These are phyloP conservation scores for Patella depressa DNA, from an alignment of 2,888 invertebrate genomes.

Conservation along the genomic window DNA sequence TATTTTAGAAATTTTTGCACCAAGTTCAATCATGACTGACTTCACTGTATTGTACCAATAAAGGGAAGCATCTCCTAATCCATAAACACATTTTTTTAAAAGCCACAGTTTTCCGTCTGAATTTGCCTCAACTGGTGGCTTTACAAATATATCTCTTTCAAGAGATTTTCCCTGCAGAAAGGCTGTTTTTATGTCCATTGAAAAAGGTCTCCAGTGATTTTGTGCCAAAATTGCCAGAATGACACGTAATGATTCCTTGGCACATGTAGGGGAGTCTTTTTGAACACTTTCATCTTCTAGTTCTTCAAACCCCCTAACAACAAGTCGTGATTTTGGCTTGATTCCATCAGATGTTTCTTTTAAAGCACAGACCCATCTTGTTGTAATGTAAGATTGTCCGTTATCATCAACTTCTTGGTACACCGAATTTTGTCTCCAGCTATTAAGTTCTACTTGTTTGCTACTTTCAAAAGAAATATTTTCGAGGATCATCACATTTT, in stretches of 20 bases:
- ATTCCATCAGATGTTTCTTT: conserved; percentile 11
- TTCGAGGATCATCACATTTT: conserved; percentile 9
- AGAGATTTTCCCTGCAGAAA: conserved; percentile 18
- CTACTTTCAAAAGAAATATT: background rate
- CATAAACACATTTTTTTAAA: conserved; percentile 25
- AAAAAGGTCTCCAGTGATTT: conserved; percentile 12
- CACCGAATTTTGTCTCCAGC: conserved; percentile 13
- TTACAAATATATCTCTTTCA: background rate
- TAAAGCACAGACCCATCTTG: conserved; percentile 19
- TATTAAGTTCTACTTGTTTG: background rate
- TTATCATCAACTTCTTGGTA: conserved; percentile 10
- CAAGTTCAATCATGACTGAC: conserved; percentile 3
- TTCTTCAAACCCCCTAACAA: conserved; percentile 25
- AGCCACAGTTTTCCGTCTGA: conserved; percentile 10
- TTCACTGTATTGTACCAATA: conserved; percentile 18
- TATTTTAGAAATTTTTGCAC: conserved; percentile 8
- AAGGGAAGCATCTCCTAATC: conserved; percentile 24
- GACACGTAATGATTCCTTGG: conserved; percentile 17
- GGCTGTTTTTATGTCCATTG: conserved; percentile 16
- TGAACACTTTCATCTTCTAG: background rate
- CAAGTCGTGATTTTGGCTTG: conserved; percentile 17
- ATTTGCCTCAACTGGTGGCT: conserved; percentile 14
- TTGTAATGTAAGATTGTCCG: conserved; percentile 19
- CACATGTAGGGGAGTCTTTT: conserved; percentile 21
- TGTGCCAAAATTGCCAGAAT: conserved; percentile 14